Evolutionary conservation across 2,797 vertebrate species (phyloP).

Genomic region (Micropoecilia bifurca): DNA sequence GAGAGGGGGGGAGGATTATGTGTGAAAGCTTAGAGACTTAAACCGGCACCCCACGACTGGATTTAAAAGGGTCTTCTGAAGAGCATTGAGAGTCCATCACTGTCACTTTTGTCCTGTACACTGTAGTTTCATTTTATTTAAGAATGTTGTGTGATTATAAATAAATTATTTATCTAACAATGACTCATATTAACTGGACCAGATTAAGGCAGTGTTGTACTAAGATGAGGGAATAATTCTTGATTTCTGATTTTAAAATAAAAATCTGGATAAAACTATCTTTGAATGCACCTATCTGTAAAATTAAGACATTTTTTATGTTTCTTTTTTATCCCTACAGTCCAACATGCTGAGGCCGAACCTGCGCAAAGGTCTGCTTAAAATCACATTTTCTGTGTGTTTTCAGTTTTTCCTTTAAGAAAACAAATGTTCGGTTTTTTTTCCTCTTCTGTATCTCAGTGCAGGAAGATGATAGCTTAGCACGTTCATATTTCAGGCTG

Average conservation of each 20-base stretch:
- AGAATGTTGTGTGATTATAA: neutral
- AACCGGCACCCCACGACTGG: neutral
- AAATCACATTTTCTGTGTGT: neutral
- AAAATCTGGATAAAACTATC: too few relatives aligned
- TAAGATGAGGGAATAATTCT: neutral
- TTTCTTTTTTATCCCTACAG: constrained; percentile 69
- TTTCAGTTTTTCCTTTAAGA: neutral
- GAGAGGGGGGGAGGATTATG: neutral
- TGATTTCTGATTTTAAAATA: too few relatives aligned
- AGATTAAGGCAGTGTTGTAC: neutral
- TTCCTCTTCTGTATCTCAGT: neutral
- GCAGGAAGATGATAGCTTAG: neutral
- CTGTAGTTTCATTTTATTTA: too few relatives aligned
- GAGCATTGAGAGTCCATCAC: neutral
- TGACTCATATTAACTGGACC: neutral
- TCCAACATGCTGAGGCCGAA: constrained; percentile 79
- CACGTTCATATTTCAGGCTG: neutral
- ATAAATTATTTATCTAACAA: neutral
- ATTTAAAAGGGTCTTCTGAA: neutral
- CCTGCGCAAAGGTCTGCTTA: constrained; percentile 85
- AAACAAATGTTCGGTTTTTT: too few relatives aligned
- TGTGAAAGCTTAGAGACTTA: neutral
- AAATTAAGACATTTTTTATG: too few relatives aligned
- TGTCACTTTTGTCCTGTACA: too few relatives aligned
- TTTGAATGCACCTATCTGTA: too few relatives aligned